Conservation (phyloP, 2,888 invertebrate genomes). For the Lasioglossum figueresi region DNA sequence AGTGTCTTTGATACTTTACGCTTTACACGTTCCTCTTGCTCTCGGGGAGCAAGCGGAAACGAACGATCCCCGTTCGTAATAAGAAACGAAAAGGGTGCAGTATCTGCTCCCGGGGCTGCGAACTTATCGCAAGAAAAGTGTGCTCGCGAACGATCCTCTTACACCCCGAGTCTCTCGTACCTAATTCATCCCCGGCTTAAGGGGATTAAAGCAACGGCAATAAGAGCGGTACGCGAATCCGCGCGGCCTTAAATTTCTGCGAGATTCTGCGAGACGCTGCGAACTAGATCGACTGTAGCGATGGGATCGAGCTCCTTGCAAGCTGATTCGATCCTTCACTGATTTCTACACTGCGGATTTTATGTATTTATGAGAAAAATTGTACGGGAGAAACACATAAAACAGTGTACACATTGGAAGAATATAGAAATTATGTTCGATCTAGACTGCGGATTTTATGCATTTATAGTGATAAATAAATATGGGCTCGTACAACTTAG, state of each 20-base stretch:
- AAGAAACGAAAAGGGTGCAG: neutral
- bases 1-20: neutral
- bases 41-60: neutral
- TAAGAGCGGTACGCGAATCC: slow-evolving; percentile 37
- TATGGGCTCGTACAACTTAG: too few species aligned
- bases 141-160: slow-evolving; percentile 16
- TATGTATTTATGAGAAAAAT: too few species aligned
- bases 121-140: slow-evolving; percentile 21
- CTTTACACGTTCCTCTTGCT: neutral
- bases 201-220: slow-evolving; percentile 39
- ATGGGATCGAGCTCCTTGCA: neutral
- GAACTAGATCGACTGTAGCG: neutral
- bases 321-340: neutral
- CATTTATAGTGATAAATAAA: too few species aligned
- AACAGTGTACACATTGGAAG: too few species aligned
- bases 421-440: too few species aligned
- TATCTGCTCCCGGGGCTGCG: neutral
- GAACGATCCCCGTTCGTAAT: neutral
- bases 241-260: slow-evolving; percentile 30
- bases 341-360: neutral
- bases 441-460: too few species aligned
- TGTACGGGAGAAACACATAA: too few species aligned
- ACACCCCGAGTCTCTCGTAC: slow-evolving; percentile 7
- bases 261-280: neutral
- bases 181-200: slow-evolving; percentile 43